Conservation (phyloP, 2,888 invertebrate species). For the Agriopis leucophaearia region DNA sequence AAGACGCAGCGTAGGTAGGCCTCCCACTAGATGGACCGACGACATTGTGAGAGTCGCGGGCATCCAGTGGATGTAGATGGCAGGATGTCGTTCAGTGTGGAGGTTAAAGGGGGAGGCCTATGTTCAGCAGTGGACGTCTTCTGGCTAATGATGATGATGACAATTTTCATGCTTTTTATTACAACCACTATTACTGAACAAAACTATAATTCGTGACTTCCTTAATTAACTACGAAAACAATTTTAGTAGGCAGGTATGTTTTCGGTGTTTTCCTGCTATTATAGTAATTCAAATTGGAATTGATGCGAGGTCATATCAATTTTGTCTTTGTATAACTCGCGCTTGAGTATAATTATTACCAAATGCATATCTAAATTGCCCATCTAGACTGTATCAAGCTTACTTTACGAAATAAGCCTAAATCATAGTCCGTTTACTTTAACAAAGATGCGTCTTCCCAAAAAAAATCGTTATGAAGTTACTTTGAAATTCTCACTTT, state of each 20-base stretch:
- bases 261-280: conserved; percentile 20
- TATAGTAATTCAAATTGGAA: conserved; percentile 6
- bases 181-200: background rate
- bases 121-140: too few relatives aligned
- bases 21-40: too few relatives aligned
- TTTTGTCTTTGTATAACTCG: conserved; percentile 12
- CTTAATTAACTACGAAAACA: background rate
- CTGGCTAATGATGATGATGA: too few relatives aligned
- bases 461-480: background rate
- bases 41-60: too few relatives aligned
- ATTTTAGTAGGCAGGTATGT: background rate
- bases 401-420: conserved; percentile 3
- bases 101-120: too few relatives aligned
- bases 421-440: background rate
- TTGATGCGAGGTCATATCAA: conserved; percentile 19
- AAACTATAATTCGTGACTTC: conserved; percentile 6
- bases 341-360: conserved; percentile 14
- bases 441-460: background rate
- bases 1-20: too few relatives aligned
- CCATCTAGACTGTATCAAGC: background rate
- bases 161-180: conserved; percentile 8
- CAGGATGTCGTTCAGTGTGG: too few relatives aligned
- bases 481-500: background rate
- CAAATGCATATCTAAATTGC: conserved; percentile 5
- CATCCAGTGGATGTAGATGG: too few relatives aligned